Evolutionary conservation across 92 coral and sea anemone species (phyloP).

Genomic region (Zoanthus sociatus): DNA sequence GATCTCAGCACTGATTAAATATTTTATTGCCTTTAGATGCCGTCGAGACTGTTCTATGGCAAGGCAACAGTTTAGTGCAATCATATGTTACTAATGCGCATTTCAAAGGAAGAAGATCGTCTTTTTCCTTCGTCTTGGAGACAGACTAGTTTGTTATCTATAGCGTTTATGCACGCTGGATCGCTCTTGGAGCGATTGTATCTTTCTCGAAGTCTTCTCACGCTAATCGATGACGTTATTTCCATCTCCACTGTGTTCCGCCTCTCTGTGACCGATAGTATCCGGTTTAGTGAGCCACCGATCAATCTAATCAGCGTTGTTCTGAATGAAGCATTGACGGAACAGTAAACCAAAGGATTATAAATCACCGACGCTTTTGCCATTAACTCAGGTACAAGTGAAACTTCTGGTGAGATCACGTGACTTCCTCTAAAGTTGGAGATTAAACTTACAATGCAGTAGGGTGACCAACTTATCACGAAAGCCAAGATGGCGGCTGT

Average conservation of each 20-base stretch:
- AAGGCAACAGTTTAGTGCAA: neutral
- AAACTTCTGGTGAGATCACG: slow-evolving; percentile 46
- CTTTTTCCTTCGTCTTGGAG: neutral
- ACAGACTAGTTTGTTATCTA: neutral
- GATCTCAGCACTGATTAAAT: no score
- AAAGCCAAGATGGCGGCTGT: slow-evolving; percentile 56
- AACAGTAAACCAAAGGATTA: slow-evolving; percentile 36
- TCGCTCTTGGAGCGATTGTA: neutral
- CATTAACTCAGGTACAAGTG: slow-evolving; percentile 72
- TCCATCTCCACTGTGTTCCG: neutral
- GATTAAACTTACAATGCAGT: slow-evolving; percentile 56
- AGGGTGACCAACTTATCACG: slow-evolving; percentile 73
- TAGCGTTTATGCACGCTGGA: neutral
- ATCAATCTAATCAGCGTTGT: neutral
- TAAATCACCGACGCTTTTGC: slow-evolving; percentile 73
- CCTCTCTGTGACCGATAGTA: neutral
- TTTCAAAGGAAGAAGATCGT: neutral
- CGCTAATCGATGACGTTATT: neutral
- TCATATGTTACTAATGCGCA: neutral
- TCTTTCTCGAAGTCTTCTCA: neutral
- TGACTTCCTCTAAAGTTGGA: slow-evolving; percentile 53
- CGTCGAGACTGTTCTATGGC: neutral
- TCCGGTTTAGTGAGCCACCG: neutral
- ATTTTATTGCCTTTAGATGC: no score
- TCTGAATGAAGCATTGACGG: neutral